Percentiles rank a stretch among this genome's conserved stretches.
Conservation (phyloP, 2,888 invertebrate genomes). For the Dioctria rufipes region DNA sequence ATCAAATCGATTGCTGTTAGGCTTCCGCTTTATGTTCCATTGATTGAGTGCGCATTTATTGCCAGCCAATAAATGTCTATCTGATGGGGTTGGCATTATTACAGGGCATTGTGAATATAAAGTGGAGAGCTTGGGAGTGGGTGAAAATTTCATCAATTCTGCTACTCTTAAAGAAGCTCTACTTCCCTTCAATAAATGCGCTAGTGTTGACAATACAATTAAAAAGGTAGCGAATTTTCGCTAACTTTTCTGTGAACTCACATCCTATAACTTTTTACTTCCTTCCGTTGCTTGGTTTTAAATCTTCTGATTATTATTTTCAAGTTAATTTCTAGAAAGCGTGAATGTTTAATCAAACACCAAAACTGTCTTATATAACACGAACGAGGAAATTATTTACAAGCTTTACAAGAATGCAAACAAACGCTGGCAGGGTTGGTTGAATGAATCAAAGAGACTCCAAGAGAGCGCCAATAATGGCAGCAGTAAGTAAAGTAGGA, state of each 20-base stretch:
- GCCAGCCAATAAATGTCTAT: constrained; percentile 29
- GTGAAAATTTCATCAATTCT: neutral
- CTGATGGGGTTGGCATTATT: neutral
- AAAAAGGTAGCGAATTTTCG: neutral
- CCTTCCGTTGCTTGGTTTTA: too few species aligned
- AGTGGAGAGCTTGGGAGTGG: neutral
- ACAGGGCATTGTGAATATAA: neutral
- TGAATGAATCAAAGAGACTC: too few species aligned
- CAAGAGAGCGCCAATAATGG: too few species aligned
- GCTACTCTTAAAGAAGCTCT: constrained; percentile 10
- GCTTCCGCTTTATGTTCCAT: constrained; percentile 9
- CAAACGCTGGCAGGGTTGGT: too few species aligned
- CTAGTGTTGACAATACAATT: too few species aligned
- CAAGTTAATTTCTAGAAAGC: constrained; percentile 21
- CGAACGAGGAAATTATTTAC: too few species aligned
- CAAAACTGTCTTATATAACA: too few species aligned
- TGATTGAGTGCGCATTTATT: constrained; percentile 35
- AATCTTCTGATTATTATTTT: neutral
- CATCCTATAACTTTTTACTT: too few species aligned
- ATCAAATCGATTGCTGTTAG: constrained; percentile 34
- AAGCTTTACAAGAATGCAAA: too few species aligned
- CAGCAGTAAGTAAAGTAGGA: too few species aligned
- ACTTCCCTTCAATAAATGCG: too few species aligned
- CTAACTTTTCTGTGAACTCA: neutral
- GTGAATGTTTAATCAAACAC: constrained; percentile 38